A percentile compares a stretch with the other conserved stretches of the same genome.
These are phyloP conservation scores for Coelogynopora nodosa DNA, from an alignment of 2,888 invertebrate genomes.

Conservation along the genomic window DNA sequence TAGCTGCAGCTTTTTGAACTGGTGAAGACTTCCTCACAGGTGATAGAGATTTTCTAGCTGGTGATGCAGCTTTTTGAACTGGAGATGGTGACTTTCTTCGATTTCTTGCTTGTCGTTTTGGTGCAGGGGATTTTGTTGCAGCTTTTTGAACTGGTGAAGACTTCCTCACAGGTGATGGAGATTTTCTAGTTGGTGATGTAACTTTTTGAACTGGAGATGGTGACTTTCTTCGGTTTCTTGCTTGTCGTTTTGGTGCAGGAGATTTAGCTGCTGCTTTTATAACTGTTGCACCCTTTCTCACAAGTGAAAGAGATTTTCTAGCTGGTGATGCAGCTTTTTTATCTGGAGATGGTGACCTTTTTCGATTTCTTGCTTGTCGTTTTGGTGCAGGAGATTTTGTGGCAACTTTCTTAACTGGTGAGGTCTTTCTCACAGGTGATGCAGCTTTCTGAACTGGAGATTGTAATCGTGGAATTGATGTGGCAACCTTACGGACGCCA, in stretches of 20 bases:
- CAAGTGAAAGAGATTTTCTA: neutral
- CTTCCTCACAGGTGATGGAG: neutral
- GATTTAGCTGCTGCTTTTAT: neutral
- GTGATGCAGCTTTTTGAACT: neutral
- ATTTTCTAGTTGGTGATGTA: neutral
- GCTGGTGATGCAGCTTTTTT: neutral
- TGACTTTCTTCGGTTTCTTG: neutral
- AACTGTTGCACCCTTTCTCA: neutral
- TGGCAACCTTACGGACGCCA: neutral
- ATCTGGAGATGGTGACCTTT: neutral
- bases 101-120: neutral
- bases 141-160: neutral
- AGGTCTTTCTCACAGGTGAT: neutral
- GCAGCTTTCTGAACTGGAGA: constrained; percentile 23
- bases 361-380: neutral
- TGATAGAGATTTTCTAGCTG: neutral
- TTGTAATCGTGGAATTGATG: neutral
- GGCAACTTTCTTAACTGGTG: neutral
- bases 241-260: neutral
- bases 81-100: neutral
- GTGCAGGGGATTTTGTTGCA: neutral
- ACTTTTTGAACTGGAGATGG: neutral
- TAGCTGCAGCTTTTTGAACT: neutral
- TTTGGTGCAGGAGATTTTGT: neutral
- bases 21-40: neutral